Percentiles rank a stretch among this genome's conserved stretches.
Conservation (phyloP, 2,113 vertebrate species). For the Emydocephalus ijimae region DNA sequence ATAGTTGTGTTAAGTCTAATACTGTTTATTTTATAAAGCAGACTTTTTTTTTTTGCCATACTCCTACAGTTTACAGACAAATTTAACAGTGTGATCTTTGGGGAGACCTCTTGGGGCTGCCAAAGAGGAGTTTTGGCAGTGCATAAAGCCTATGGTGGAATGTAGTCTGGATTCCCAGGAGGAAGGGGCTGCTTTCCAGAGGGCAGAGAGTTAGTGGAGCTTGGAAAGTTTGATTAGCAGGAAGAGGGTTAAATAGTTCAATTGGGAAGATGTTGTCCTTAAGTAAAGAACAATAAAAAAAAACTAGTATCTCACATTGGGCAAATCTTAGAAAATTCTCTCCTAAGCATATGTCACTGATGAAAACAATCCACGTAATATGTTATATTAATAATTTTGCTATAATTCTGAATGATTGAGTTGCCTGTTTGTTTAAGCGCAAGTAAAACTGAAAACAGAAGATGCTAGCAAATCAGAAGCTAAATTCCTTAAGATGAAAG, state of each 20-base stretch:
- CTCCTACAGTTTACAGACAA: neutral
- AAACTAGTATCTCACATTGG: neutral
- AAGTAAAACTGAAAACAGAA: conserved; percentile 79
- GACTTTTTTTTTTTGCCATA: neutral
- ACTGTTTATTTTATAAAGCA: neutral
- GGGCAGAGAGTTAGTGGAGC: neutral
- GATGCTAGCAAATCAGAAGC: conserved; percentile 85
- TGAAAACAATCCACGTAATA: neutral
- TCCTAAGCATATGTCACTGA: neutral
- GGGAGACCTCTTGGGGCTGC: neutral
- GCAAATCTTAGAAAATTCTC: neutral
- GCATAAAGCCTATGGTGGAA: neutral
- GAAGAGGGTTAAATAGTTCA: neutral
- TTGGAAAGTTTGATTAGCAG: neutral
- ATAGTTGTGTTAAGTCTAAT: neutral
- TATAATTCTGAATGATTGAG: neutral
- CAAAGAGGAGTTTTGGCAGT: neutral
- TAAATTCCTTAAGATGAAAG: conserved; percentile 89
- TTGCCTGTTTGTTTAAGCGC: conserved; percentile 57
- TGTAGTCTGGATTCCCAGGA: neutral
- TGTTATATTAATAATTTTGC: neutral
- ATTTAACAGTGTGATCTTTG: neutral
- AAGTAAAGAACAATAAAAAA: neutral
- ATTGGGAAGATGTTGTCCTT: neutral
- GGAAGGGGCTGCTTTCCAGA: neutral